These are phyloP conservation scores for Holothuria glaberrima DNA, from an alignment of 35 echinoderm and acorn worm species.

Conservation along the genomic window DNA sequence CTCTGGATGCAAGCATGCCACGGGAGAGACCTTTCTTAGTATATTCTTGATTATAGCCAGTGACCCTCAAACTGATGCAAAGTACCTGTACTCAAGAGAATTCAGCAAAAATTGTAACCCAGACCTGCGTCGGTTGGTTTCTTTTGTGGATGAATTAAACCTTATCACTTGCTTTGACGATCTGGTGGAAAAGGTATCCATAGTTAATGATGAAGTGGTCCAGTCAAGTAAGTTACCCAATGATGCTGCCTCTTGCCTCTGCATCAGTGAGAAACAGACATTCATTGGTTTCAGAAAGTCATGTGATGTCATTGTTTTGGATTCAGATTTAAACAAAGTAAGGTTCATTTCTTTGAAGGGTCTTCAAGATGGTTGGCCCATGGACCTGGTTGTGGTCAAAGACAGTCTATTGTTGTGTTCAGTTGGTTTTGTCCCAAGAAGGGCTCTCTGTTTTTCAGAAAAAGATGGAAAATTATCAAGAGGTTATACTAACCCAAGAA, in stretches of 20 bases:
- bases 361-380: neutral
- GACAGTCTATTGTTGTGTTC: neutral
- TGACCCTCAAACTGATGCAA: neutral
- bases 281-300: neutral
- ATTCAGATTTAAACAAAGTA: neutral
- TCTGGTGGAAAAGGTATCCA: neutral
- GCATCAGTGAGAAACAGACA: neutral
- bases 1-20: neutral
- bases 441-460: neutral
- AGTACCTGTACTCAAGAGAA: neutral
- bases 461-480: neutral
- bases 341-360: neutral
- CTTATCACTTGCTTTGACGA: neutral
- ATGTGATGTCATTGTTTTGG: neutral
- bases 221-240: neutral
- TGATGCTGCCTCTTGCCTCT: constrained; percentile 3
- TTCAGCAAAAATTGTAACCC: neutral
- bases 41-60: neutral
- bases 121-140: neutral
- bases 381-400: neutral
- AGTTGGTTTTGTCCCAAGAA: neutral
- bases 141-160: neutral
- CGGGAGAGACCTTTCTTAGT: neutral
- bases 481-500: neutral
- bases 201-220: neutral